Conservation (phyloP, 1,140 invertebrate genomes). For the Batillaria attramentaria region DNA sequence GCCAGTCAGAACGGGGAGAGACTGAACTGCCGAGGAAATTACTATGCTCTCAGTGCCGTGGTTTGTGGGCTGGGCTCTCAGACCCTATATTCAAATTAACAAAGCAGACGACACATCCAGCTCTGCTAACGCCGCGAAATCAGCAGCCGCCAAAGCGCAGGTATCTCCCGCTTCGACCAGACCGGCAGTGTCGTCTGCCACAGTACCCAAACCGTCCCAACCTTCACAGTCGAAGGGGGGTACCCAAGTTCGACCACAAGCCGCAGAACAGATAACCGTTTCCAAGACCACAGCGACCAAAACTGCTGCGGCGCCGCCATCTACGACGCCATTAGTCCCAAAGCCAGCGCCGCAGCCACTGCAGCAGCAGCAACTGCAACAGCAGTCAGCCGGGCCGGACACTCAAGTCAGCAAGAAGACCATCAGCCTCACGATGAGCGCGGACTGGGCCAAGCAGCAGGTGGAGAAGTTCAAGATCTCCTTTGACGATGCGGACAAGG, state of each 20-base stretch:
- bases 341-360: not conserved
- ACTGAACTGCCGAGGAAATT: no score
- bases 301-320: not conserved
- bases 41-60: conserved; percentile 24
- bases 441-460: conserved; percentile 56
- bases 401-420: conserved; percentile 31
- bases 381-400: not conserved
- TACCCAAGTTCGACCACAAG: not conserved
- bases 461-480: conserved; percentile 53
- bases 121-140: not conserved
- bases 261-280: not conserved
- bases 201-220: not conserved
- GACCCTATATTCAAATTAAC: conserved; percentile 25
- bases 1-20: not conserved
- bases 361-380: not conserved
- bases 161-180: not conserved
- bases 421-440: conserved; percentile 50
- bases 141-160: not conserved
- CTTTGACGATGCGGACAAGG: conserved; percentile 61
- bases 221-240: not conserved
- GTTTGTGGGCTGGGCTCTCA: conserved; percentile 30
- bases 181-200: not conserved
- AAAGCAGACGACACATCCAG: not conserved
- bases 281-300: not conserved
- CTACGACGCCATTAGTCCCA: not conserved